Evolutionary conservation across 2,113 vertebrate species (phyloP), one percentile per base, ranked within the genome.

Genomic region (Limnothrissa miodon): DNA sequence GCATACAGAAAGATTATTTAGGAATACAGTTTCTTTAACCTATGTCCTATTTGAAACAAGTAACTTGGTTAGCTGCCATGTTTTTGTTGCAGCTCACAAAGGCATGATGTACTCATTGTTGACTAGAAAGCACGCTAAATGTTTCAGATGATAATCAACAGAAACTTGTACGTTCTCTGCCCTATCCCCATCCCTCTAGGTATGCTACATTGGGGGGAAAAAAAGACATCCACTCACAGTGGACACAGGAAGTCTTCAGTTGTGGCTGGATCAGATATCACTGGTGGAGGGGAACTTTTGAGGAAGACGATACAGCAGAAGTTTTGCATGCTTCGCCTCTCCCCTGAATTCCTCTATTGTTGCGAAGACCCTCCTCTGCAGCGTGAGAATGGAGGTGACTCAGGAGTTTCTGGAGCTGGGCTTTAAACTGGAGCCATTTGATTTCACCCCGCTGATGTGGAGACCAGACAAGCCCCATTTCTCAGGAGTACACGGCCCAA

Each of bases 221-320:
- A 36, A 23, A 39, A 44, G 79, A 48, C 33, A 74, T 74, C 66
- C 66, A 74, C 66, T 74, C 66, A 74, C 66, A 74, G 66, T 74
- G 29, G 66, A 39, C 13, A 29, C 25, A 33, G 66, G 25, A 33
- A 74, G 66, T 74, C 66, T 74, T 33, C 25, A 33, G 66, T 74
- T 33, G 66, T 74, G 59, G 59, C 59, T 82, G 62, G 82, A 78
- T 78, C 36, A 78, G 70, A 39, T 70, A 78, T 78, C 10, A 15
- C 39, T 39, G 46, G 44, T 74, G 33, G 70, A 70, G 45, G 33
- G 44, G 82, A 39, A 78, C 70, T 51, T 48, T 78, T 46, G 15
- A 56, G 82, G 82, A 83, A 83, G 82, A 83, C 33, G 82, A 83
- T 51, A 83, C 66, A 74, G 66, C 66, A 74, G 66, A 74, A 33